phyloP scores from a whole-genome alignment of 2,888 invertebrate species.

The Hecatera dysodea region DNA sequence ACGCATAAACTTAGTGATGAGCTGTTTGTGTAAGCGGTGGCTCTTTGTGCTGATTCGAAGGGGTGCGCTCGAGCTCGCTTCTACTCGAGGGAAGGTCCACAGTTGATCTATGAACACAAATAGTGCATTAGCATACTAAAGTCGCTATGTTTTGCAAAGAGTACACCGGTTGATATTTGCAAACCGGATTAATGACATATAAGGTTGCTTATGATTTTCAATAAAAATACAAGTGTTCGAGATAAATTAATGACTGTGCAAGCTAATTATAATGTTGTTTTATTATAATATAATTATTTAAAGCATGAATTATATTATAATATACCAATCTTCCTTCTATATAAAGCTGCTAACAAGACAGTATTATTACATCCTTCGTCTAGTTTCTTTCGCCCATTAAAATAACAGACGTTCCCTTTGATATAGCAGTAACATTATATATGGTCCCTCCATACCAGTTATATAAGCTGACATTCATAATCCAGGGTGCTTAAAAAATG shows the following conservation, averaged over 20 bases:
- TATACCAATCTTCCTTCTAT: neutral
- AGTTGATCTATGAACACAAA: conserved; percentile 77
- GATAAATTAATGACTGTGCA: conserved; percentile 36
- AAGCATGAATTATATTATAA: neutral
- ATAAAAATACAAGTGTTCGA: conserved; percentile 55
- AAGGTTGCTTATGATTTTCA: conserved; percentile 65
- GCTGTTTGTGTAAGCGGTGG: conserved; percentile 70
- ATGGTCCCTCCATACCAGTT: neutral
- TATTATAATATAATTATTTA: conserved; percentile 13
- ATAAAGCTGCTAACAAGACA: conserved; percentile 9
- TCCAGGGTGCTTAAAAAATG: conserved; percentile 35
- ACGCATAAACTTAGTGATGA: conserved; percentile 76
- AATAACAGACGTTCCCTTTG: conserved; percentile 16
- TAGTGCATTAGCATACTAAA: conserved; percentile 82
- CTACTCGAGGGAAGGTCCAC: conserved; percentile 79
- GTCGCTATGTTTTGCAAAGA: conserved; percentile 72
- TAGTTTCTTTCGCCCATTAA: conserved; percentile 1
- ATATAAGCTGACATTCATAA: conserved; percentile 22
- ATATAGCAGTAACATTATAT: neutral
- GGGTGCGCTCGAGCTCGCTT: conserved; percentile 68
- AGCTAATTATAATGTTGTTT: conserved; percentile 8
- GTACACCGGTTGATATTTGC: conserved; percentile 85
- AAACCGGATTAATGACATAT: conserved; percentile 77
- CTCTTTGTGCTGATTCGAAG: conserved; percentile 68
- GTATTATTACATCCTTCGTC: neutral